Evolutionary conservation across 2,888 invertebrate genomes (phyloP).

Genomic region (Lamellibrachia satsuma): DNA sequence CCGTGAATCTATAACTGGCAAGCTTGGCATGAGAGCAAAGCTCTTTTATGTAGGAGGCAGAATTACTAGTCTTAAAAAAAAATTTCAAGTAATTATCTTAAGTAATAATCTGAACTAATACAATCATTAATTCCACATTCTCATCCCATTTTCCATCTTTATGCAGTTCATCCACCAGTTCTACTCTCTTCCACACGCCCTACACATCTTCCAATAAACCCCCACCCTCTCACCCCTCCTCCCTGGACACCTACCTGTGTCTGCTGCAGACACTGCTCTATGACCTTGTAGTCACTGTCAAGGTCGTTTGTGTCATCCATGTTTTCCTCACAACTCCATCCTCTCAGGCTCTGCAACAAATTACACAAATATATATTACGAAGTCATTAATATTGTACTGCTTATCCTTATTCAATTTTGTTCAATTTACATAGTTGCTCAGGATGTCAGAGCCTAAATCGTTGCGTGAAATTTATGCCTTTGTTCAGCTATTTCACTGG

Average conservation of each 20-base stretch:
- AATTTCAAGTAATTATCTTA: neutral
- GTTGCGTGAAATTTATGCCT: too few relatives aligned
- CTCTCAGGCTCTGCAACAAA: neutral
- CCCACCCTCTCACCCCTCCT: neutral
- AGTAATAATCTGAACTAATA: neutral
- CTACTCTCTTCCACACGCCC: neutral
- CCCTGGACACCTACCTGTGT: neutral
- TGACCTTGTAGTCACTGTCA: constrained; percentile 13
- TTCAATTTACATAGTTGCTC: too few relatives aligned
- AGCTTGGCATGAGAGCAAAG: neutral
- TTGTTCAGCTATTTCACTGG: too few relatives aligned
- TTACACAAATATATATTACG: too few relatives aligned
- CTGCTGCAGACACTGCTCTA: constrained; percentile 13
- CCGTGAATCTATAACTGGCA: neutral
- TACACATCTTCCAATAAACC: neutral
- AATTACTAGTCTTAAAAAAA: neutral
- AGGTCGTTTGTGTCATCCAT: constrained; percentile 6
- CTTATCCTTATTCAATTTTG: too few relatives aligned
- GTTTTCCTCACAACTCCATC: neutral
- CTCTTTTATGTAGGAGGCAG: neutral
- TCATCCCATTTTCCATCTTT: neutral
- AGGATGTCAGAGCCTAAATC: too few relatives aligned
- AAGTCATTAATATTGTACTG: too few relatives aligned
- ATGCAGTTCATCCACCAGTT: neutral
- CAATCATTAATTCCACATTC: neutral